Evolutionary conservation across 92 coral and sea anemone species (phyloP).

Genomic region (Epizoanthus stellaris): DNA sequence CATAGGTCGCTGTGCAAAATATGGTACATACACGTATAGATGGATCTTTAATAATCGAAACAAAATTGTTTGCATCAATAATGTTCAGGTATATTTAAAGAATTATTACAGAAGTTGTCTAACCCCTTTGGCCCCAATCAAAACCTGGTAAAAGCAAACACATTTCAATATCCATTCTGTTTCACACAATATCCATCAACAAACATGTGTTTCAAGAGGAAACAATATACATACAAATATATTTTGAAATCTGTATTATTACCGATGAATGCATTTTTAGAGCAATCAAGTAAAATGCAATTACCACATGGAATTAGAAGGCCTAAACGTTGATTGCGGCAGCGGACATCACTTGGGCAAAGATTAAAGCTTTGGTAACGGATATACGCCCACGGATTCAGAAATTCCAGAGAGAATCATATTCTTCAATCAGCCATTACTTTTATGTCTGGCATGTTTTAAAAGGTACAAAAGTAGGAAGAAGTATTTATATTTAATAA

Average conservation of each 20-base stretch:
- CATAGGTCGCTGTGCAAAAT: constrained; percentile 48
- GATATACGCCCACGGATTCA: constrained; percentile 25
- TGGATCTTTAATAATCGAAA: constrained; percentile 20
- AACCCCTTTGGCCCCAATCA: too few species aligned
- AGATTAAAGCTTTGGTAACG: constrained; percentile 23
- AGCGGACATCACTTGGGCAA: constrained; percentile 6
- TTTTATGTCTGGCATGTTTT: constrained; percentile 53
- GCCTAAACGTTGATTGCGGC: constrained; percentile 24
- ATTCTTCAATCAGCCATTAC: neutral
- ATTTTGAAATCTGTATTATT: too few species aligned
- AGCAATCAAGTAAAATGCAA: constrained; percentile 34
- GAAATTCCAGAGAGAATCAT: constrained; percentile 6
- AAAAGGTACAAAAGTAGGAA: constrained; percentile 5
- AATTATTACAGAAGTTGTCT: too few species aligned
- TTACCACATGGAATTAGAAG: constrained; percentile 42
- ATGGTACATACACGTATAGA: constrained; percentile 23
- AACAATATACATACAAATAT: too few species aligned
- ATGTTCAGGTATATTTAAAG: constrained; percentile 31
- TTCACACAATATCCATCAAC: too few species aligned
- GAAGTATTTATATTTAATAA: neutral
- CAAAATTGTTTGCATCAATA: constrained; percentile 22
- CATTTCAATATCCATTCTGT: too few species aligned
- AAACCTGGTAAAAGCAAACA: too few species aligned
- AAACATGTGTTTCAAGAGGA: too few species aligned
- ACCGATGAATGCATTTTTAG: neutral